Conservation (phyloP, 2,888 invertebrate species). For the Rhaphigaster nebulosa region DNA sequence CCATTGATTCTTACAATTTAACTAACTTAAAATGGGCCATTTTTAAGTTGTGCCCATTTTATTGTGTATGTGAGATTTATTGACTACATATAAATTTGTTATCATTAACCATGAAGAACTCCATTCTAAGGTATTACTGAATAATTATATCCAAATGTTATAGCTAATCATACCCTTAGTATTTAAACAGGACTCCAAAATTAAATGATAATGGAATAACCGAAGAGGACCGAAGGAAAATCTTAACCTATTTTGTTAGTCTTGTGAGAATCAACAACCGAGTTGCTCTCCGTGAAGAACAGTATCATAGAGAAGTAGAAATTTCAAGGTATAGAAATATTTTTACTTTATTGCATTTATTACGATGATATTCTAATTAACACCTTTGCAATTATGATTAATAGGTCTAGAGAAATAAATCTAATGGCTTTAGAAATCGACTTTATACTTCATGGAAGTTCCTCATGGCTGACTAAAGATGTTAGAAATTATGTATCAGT, state of each 20-base stretch:
- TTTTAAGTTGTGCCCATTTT: neutral
- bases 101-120: neutral
- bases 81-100: neutral
- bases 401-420: conserved; percentile 34
- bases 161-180: conserved; percentile 49
- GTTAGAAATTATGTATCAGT: neutral
- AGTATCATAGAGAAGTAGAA: conserved; percentile 56
- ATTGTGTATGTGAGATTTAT: neutral
- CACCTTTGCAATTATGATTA: neutral
- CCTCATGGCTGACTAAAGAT: conserved; percentile 26
- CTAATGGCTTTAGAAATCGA: neutral
- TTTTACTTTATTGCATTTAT: neutral
- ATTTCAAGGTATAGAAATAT: neutral
- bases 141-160: neutral
- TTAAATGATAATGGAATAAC: neutral
- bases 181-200: conserved; percentile 49
- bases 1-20: neutral
- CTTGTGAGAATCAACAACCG: conserved; percentile 58
- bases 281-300: conserved; percentile 57
- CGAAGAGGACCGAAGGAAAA: neutral
- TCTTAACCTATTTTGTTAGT: conserved; percentile 49
- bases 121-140: neutral
- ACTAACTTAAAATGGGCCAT: neutral
- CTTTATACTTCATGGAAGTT: conserved; percentile 1
- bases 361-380: neutral